Evolutionary conservation across 2,113 vertebrate species (phyloP), one percentile per base, ranked within the genome.

Genomic region (Hypomesus transpacificus): DNA sequence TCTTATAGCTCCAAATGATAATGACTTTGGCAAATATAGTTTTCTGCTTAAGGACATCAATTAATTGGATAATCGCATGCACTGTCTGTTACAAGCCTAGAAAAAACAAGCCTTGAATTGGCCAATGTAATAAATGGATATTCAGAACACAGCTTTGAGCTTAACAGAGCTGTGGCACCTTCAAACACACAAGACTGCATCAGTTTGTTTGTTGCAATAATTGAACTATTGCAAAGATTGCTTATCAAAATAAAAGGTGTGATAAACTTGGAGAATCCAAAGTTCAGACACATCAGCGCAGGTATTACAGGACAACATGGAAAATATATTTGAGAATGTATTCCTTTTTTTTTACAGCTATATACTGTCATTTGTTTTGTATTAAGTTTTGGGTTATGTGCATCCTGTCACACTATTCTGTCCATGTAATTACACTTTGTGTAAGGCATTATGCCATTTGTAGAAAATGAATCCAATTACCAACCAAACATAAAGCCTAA

Each of bases 1-100:
- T 89, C 92, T 99, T 92, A 96, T 99, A 93, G 95, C 94, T 84
- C 95, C 96, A 70, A 96, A 95, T 80, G 97, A 98, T 94, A 96
- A 98, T 93, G 96, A 99, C 90, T 99, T 99, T 95, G 96, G 97
- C 92, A 98, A 99, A 98, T 98, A 98, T 95, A 98, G 95, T 97
- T 99, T 99, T 98, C 95, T 99, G 92, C 96, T 98, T 96, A 98
- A 97, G 93, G 95, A 97, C 90, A 95, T 97, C 92, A 94, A 95
- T 84, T 96, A 95, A 95, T 89, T 74, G 34, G 70, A 68, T 73
- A 70, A 46, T 63, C 28, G 61, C 34, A 66, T 81, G 76, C 75
- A 81, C 73, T 62, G 66, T 59, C 76, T 74, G 46, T 24, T 67
- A 61, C 76, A 82, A 78, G 84, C 66, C 80, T 64, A 68, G 85